Percentiles rank a stretch among this genome's conserved stretches.
phyloP scores from a whole-genome alignment of 1,140 invertebrate genomes.

The Euwallacea similis region DNA sequence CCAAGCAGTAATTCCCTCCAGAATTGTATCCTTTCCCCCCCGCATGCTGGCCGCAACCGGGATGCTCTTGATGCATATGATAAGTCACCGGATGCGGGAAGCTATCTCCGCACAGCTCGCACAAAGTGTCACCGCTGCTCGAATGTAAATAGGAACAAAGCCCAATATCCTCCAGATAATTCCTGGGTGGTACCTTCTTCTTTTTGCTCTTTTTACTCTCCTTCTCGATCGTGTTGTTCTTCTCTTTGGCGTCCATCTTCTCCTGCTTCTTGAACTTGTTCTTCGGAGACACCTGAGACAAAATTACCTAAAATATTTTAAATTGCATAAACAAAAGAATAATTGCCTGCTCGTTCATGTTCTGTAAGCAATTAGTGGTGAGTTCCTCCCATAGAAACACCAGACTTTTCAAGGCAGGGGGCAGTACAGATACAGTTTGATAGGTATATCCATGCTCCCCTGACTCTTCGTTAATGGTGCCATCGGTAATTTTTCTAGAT shows the following conservation, averaged over 20 bases:
- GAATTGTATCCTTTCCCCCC: slow-evolving; percentile 87
- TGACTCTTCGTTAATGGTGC: slow-evolving; percentile 63
- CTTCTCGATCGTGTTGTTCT: slow-evolving; percentile 56
- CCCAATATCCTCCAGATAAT: slow-evolving; percentile 52
- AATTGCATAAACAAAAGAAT: not conserved
- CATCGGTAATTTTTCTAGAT: slow-evolving; percentile 56
- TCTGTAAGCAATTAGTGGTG: slow-evolving; percentile 68
- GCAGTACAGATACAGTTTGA: slow-evolving; percentile 72
- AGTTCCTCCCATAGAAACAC: slow-evolving; percentile 89
- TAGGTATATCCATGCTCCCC: slow-evolving; percentile 45
- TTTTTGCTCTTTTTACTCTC: slow-evolving; percentile 59
- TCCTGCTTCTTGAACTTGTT: slow-evolving; percentile 53
- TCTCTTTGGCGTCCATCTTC: slow-evolving; percentile 53
- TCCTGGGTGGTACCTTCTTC: slow-evolving; percentile 59
- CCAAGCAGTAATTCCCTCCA: slow-evolving; percentile 79
- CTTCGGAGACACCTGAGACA: not conserved
- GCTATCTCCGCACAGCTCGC: slow-evolving; percentile 84
- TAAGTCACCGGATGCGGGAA: slow-evolving; percentile 83
- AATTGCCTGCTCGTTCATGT: slow-evolving; percentile 63
- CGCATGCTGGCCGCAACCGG: slow-evolving; percentile 86
- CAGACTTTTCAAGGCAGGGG: slow-evolving; percentile 81
- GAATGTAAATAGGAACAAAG: slow-evolving; percentile 45
- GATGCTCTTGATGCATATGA: slow-evolving; percentile 88
- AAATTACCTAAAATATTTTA: not conserved
- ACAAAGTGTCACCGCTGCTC: slow-evolving; percentile 63